These are phyloP conservation scores for Lutjanus erythropterus DNA, from an alignment of 2,113 vertebrate genomes.

Conservation along the genomic window DNA sequence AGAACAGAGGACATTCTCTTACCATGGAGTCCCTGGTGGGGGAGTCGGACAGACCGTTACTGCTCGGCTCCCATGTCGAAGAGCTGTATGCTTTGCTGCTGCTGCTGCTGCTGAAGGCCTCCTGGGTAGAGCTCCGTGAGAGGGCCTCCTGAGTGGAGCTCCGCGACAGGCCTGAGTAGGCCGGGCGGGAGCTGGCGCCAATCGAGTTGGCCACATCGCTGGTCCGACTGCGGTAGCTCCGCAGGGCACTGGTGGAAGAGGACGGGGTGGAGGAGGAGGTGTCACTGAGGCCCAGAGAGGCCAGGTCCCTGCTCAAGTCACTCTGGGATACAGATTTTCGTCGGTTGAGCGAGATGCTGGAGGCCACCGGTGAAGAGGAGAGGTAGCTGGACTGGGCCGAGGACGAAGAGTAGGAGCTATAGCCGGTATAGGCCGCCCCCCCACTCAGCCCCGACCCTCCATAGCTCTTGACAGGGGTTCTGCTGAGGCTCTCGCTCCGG, in stretches of 20 bases:
- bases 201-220: conserved; percentile 77
- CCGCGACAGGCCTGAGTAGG: conserved; percentile 74
- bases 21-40: conserved; percentile 78
- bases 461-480: conserved; percentile 79
- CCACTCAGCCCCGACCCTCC: conserved; percentile 84
- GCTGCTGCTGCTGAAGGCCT: conserved; percentile 79
- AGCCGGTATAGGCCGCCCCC: conserved; percentile 80
- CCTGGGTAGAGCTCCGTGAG: conserved; percentile 73
- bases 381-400: conserved; percentile 83
- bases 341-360: conserved; percentile 83
- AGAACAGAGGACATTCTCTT: conserved; percentile 58
- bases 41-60: conserved; percentile 68
- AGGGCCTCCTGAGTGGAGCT: conserved; percentile 83
- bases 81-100: conserved; percentile 78
- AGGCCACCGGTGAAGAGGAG: conserved; percentile 80
- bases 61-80: conserved; percentile 84
- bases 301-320: conserved; percentile 91
- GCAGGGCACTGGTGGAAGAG: conserved; percentile 76
- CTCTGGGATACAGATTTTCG: conserved; percentile 93
- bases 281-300: conserved; percentile 86
- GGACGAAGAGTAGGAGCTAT: conserved; percentile 75
- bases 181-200: conserved; percentile 55
- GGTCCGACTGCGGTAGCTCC: conserved; percentile 76
- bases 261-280: conserved; percentile 81
- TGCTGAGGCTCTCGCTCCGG: conserved; percentile 89